Conservation (phyloP, 2,797 vertebrate species). For the Fringilla coelebs region DNA sequence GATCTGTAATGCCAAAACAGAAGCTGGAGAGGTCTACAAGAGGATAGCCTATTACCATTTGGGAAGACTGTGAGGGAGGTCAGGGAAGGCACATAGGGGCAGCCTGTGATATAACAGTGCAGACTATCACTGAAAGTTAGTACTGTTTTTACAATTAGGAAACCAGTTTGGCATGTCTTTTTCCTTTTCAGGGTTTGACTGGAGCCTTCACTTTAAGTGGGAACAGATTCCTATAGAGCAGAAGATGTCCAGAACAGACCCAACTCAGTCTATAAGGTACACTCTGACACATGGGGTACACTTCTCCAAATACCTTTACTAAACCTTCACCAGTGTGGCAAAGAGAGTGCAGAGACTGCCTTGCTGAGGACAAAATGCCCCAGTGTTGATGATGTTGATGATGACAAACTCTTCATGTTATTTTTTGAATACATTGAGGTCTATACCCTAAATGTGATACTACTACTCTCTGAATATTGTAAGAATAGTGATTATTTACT, state of each 20-base stretch:
- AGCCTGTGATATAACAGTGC: neutral
- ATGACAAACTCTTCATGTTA: neutral
- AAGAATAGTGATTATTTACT: neutral
- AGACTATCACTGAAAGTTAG: neutral
- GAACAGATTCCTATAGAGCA: slow-evolving; percentile 98
- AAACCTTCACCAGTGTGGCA: neutral
- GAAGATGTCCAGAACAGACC: slow-evolving; percentile 94
- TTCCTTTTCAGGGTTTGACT: slow-evolving; percentile 89
- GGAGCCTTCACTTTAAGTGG: slow-evolving; percentile 99
- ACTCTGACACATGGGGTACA: neutral
- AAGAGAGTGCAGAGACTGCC: neutral
- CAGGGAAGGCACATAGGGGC: neutral
- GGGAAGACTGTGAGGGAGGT: neutral
- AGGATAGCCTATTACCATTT: neutral
- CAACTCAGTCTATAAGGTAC: slow-evolving; percentile 93
- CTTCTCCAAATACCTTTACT: neutral
- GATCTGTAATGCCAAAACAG: neutral
- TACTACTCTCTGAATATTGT: neutral
- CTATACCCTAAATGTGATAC: neutral
- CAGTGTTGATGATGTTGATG: neutral
- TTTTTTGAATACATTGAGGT: neutral
- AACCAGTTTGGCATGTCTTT: neutral
- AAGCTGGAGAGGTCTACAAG: neutral
- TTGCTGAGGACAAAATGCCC: neutral
- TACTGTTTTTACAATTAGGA: neutral